Conservation (phyloP, 2,888 invertebrate genomes). For the Notodonta dromedarius region DNA sequence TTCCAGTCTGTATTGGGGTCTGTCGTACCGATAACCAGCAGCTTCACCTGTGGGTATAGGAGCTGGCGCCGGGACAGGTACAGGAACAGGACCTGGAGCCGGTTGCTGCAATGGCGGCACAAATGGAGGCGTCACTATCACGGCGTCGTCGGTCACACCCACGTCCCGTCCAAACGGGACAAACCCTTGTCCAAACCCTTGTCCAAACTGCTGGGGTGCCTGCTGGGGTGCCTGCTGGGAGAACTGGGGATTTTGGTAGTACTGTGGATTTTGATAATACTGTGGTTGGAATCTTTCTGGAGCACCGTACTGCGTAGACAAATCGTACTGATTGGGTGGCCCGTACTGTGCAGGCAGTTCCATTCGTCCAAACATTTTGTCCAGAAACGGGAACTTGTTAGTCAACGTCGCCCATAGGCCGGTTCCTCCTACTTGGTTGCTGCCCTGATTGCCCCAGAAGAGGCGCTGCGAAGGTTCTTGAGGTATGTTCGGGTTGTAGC, state of each 20-base stretch:
- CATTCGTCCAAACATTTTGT: constrained; percentile 75
- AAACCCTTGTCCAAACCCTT: constrained; percentile 48
- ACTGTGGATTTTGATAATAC: constrained; percentile 38
- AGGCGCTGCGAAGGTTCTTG: constrained; percentile 71
- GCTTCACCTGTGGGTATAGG: constrained; percentile 46
- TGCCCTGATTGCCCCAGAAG: constrained; percentile 72
- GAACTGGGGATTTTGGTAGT: constrained; percentile 38
- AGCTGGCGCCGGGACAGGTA: constrained; percentile 36
- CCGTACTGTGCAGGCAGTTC: constrained; percentile 64
- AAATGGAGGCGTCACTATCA: constrained; percentile 75
- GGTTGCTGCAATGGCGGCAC: constrained; percentile 58
- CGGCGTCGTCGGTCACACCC: constrained; percentile 73
- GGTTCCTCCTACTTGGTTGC: constrained; percentile 76
- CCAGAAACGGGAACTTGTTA: constrained; percentile 75
- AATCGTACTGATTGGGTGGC: constrained; percentile 47
- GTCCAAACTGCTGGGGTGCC: constrained; percentile 39
- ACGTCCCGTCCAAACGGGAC: constrained; percentile 66
- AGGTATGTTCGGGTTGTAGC: constrained; percentile 51
- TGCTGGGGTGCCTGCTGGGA: constrained; percentile 46
- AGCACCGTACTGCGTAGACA: constrained; percentile 43
- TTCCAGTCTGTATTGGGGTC: constrained; percentile 72
- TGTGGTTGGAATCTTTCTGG: constrained; percentile 38
- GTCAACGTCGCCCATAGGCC: constrained; percentile 73
- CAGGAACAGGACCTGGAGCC: constrained; percentile 33
- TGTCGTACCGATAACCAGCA: constrained; percentile 69